Base-by-base conservation (phyloP, 2,113 vertebrate genomes). In the Dolichotis patagonum region DNA sequence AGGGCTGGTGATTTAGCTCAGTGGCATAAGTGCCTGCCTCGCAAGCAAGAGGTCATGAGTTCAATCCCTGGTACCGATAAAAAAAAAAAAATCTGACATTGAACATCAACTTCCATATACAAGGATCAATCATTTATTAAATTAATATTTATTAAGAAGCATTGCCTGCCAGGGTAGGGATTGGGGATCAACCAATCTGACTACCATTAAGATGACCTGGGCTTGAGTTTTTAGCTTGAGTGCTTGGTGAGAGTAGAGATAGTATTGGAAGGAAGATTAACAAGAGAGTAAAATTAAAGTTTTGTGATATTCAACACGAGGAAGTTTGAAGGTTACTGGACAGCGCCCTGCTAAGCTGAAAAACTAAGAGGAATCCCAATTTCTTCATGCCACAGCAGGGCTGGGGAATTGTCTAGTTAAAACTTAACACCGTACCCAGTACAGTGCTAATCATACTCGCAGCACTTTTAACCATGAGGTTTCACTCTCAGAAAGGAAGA, bases 401-500 rank as follows among this genome's bases (percentile, higher is more conserved):
- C 35, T 73, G 8, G 17, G 56, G 67, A 98, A 87, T 35, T 38
- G 63, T 85, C 78, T 94, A 65, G 32, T 94, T 80, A 88, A 95
- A 96, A 91, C 10, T 32, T 81, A 93, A 65, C 19, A 63, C 52
- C 75, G 85, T 67, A 93, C 67, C 86, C 93, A 73, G 14, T 77
- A 85, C 38, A 67, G 38, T 8, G 17, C 43, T 43, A 58, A 58
- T 69, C 69, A 96, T 49, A 63, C 80, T 38, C n/a, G 56, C 17
- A 83, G 49, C 90, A 62, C 87, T 94, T 97, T 90, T 73, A 94
- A 95, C 67, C 52, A 87, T 17, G 58, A 87, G 56, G 32, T 73
- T 77, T 91, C 84, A 69, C 63, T 95, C 88, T 54, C 19, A 6
- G 35, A 46, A 93, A 95, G 84, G 56, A 83, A 77, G 28, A 28